Evolutionary conservation across 2,888 invertebrate species (phyloP), one percentile per base, ranked within the genome.

Genomic region (Allygus modestus): DNA sequence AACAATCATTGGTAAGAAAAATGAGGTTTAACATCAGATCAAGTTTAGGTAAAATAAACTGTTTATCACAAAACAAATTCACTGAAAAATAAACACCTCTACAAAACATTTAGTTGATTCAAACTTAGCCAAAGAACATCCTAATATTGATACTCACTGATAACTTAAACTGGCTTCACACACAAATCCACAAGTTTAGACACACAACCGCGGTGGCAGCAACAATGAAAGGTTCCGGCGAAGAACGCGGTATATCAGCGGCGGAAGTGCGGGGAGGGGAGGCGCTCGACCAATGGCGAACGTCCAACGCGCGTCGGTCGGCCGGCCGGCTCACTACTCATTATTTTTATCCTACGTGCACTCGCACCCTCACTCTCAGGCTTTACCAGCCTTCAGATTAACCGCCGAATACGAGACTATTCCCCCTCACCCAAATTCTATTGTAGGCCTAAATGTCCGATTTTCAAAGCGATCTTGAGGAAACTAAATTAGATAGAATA

Each of bases 81-180:
- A n/a, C n/a, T n/a, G n/a, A n/a, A n/a, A n/a, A n/a, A n/a, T n/a
- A n/a, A n/a, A n/a, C n/a, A n/a, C n/a, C n/a, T n/a, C n/a, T n/a
- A n/a, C n/a, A n/a, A n/a, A n/a, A n/a, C n/a, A n/a, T n/a, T n/a
- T n/a, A n/a, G n/a, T n/a, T n/a, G n/a, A n/a, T n/a, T n/a, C n/a
- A n/a, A n/a, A n/a, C n/a, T n/a, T n/a, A n/a, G n/a, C n/a, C n/a
- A n/a, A n/a, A n/a, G n/a, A n/a, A n/a, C n/a, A n/a, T n/a, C n/a
- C n/a, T n/a, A n/a, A n/a, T 46, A 46, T 7, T 15, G 46, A 46
- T 65, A 65, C 65, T 65, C 31, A 65, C 65, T 65, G 65, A 28
- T 65, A 65, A 65, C 31, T 65, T 28, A 65, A 65, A 65, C 65
- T 65, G 65, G 31, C 0, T 54, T 54, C 23, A 65, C 26, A 65